Conservation (phyloP, 2,888 invertebrate genomes). For the Drosophila ezoana region DNA sequence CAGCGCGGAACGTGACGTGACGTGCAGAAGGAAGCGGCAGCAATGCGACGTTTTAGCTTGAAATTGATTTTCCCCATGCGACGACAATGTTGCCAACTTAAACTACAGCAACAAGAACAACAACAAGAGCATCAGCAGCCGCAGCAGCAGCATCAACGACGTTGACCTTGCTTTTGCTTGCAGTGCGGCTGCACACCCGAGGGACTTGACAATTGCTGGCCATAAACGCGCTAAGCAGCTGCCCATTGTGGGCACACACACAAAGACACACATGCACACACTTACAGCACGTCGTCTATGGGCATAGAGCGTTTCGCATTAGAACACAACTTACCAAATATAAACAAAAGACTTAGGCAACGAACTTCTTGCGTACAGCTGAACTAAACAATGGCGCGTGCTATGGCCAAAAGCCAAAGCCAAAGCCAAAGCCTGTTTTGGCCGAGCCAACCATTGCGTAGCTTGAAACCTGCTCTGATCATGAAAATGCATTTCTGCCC, state of each 20-base stretch:
- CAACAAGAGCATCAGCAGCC: conserved; percentile 15
- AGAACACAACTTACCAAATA: conserved; percentile 74
- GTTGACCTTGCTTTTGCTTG: conserved; percentile 71
- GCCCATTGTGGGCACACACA: conserved; percentile 59
- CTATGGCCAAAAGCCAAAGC: conserved; percentile 63
- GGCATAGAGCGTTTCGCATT: conserved; percentile 57
- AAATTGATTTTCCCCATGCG: conserved; percentile 77
- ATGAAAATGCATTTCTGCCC: conserved; percentile 64
- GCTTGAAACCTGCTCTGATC: conserved; percentile 80
- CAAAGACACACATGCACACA: conserved; percentile 6
- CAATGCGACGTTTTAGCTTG: conserved; percentile 69
- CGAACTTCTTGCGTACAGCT: conserved; percentile 68
- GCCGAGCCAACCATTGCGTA: conserved; percentile 69
- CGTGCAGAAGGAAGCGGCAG: conserved; percentile 44
- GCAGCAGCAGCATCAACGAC: conserved; percentile 24
- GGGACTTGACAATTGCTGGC: conserved; percentile 78
- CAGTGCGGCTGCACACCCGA: conserved; percentile 49
- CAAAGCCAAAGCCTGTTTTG: conserved; percentile 70
- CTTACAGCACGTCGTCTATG: conserved; percentile 24
- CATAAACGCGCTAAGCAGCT: conserved; percentile 79
- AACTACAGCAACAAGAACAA: conserved; percentile 6
- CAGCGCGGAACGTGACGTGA: conserved; percentile 76
- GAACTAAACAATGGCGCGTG: conserved; percentile 77
- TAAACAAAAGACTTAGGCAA: conserved; percentile 78
- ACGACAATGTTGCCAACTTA: conserved; percentile 43